phyloP scores from a whole-genome alignment of 2,797 vertebrate species.

The Eulemur rubriventer region DNA sequence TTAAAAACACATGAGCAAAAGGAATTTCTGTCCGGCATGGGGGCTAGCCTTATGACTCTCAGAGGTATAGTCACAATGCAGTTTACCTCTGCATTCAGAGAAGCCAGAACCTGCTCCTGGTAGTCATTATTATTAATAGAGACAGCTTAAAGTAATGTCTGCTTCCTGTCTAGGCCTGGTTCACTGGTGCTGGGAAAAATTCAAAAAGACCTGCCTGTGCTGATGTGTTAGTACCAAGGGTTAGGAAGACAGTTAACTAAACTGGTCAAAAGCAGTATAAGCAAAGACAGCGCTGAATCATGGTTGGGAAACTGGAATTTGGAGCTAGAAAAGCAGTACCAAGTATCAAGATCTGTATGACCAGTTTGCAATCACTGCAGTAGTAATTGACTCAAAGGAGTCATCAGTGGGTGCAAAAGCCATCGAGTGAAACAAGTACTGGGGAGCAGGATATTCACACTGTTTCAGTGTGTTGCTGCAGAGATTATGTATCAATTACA shows the following conservation, averaged over 20 bases:
- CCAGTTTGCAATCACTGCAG: background rate
- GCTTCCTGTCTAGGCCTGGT: background rate
- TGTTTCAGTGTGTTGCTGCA: background rate
- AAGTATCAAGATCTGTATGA: background rate
- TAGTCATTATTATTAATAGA: background rate
- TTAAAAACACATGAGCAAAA: background rate
- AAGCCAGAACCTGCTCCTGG: background rate
- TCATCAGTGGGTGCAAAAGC: background rate
- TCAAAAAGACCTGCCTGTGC: background rate
- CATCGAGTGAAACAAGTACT: background rate
- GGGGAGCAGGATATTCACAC: background rate
- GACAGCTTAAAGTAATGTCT: background rate
- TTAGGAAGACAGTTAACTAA: constrained; percentile 13
- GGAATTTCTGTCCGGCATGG: background rate
- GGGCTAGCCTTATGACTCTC: background rate
- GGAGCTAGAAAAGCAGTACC: background rate
- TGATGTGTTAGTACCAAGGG: background rate
- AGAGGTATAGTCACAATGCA: background rate
- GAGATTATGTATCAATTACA: background rate
- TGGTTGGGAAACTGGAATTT: background rate
- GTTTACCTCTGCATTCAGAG: background rate
- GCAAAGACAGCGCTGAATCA: background rate
- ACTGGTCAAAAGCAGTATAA: background rate
- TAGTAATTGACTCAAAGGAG: background rate
- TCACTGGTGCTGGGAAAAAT: background rate